These are phyloP conservation scores for Sesia bembeciformis DNA, from an alignment of 2,888 invertebrate species.

Conservation along the genomic window DNA sequence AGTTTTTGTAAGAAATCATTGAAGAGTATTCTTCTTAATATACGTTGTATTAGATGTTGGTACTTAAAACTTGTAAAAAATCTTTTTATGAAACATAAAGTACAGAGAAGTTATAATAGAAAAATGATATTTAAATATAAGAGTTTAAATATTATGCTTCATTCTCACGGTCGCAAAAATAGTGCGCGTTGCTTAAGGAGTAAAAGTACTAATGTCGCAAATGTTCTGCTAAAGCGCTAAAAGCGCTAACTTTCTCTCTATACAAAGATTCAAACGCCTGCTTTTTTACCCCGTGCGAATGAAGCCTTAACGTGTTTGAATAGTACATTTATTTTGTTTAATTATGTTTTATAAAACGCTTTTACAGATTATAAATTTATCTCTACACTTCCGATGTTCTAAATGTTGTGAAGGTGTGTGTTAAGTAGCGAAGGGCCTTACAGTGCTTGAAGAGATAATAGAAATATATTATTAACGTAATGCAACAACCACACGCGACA, in stretches of 20 bases:
- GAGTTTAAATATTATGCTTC: conserved; percentile 33
- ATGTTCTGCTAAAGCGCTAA: too few species aligned
- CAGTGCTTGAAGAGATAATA: conserved; percentile 3
- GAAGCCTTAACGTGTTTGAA: conserved; percentile 13
- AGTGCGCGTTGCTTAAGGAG: too few species aligned
- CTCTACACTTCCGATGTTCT: conserved; percentile 36
- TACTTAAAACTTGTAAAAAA: conserved; percentile 50
- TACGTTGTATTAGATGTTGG: conserved; percentile 43
- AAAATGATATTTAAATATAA: conserved; percentile 42
- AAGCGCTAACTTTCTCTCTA: too few species aligned
- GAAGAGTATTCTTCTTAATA: conserved; percentile 1
- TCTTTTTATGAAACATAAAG: conserved; percentile 26
- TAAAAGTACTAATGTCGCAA: too few species aligned
- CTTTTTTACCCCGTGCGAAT: too few species aligned
- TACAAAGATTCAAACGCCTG: too few species aligned
- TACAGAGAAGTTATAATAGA: conserved; percentile 39
- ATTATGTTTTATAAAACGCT: conserved; percentile 24
- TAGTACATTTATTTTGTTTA: conserved; percentile 1
- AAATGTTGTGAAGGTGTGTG: conserved; percentile 33
- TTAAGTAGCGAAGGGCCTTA: conserved; percentile 38
- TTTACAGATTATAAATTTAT: conserved; percentile 34
- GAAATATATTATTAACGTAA: not conserved
- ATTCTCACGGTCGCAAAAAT: too few species aligned
- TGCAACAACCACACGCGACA: too few species aligned
- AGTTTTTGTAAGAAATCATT: not conserved